Conservation (phyloP, 2,797 vertebrate species). For the Podarcis lilfordi region DNA sequence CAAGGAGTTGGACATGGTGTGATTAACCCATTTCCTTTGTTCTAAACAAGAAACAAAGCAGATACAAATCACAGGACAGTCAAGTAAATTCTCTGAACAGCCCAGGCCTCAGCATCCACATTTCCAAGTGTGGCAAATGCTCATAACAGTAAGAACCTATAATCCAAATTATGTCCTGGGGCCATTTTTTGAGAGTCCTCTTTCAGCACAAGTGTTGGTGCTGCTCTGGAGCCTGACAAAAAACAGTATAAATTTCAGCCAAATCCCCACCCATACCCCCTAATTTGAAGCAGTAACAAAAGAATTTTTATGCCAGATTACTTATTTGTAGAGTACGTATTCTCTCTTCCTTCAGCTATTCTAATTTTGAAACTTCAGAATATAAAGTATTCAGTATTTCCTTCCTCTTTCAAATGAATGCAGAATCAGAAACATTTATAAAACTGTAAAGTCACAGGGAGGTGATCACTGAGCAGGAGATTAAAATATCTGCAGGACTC, state of each 20-base stretch:
- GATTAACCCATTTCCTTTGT: neutral
- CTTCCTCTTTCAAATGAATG: neutral
- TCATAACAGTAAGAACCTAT: neutral
- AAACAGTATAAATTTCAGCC: neutral
- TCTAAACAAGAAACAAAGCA: neutral
- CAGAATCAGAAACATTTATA: neutral
- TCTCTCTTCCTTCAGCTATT: constrained; percentile 15
- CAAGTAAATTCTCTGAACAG: neutral
- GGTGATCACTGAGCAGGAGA: neutral
- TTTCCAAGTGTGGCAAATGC: neutral
- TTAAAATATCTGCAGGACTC: neutral
- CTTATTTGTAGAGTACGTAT: constrained; percentile 11
- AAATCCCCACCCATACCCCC: neutral
- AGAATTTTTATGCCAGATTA: constrained; percentile 3
- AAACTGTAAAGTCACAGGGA: neutral
- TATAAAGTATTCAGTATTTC: neutral
- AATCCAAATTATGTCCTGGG: neutral
- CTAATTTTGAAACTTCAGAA: constrained; percentile 1
- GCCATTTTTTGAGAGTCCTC: neutral
- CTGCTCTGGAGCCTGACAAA: neutral
- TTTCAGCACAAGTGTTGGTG: neutral
- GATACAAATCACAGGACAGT: neutral
- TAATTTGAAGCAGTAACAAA: constrained; percentile 2
- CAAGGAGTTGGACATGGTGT: neutral
- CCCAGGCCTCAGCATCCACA: neutral